Conservation (phyloP, 2,797 vertebrate genomes). For the Notamacropus eugenii region DNA sequence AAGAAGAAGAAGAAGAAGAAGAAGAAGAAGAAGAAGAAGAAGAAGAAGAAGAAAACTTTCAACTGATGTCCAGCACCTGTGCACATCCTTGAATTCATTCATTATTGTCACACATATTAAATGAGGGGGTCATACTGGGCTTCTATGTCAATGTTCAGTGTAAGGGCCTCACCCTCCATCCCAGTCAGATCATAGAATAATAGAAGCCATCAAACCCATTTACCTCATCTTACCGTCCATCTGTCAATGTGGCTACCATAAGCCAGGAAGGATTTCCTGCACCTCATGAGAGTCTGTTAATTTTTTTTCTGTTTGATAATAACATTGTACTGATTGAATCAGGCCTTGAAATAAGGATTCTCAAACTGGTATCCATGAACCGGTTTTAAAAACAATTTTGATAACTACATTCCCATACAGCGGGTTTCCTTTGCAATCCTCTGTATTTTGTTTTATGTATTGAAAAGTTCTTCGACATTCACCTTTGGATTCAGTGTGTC, state of each 20-base stretch:
- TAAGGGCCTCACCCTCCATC: neutral
- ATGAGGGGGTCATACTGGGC: neutral
- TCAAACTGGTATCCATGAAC: neutral
- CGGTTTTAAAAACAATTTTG: neutral
- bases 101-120: neutral
- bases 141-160: neutral
- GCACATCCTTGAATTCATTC: neutral
- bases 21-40: too few relatives aligned
- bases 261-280: neutral
- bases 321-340: neutral
- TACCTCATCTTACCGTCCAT: neutral
- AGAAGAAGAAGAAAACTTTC: neutral
- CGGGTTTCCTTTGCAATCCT: neutral
- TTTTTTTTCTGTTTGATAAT: neutral
- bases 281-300: neutral
- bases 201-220: neutral
- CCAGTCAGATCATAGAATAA: neutral
- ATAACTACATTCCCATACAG: neutral
- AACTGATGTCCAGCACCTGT: neutral
- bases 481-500: neutral
- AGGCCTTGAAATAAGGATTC: neutral
- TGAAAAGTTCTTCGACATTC: neutral
- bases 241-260: neutral
- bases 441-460: neutral
- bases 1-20: too few relatives aligned